These are phyloP conservation scores for Oceanodroma leucorhoa DNA, from an alignment of 2,797 vertebrate species.

Conservation along the genomic window DNA sequence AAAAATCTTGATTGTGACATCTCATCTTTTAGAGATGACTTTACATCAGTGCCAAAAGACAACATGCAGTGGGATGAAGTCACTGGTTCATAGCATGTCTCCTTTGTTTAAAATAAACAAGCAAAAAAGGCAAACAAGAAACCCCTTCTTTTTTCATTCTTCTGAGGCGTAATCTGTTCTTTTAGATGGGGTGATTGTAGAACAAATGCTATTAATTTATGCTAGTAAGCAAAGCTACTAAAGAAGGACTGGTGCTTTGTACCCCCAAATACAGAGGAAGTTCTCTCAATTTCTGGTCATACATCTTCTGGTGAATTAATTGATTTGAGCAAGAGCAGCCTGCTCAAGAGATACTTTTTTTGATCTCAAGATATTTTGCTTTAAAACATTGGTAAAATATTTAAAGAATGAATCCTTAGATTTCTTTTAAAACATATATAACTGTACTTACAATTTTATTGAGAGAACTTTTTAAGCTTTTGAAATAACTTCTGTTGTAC, in stretches of 20 bases:
- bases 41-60: neutral
- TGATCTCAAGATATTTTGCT: neutral
- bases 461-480: neutral
- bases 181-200: neutral
- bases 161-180: neutral
- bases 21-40: neutral
- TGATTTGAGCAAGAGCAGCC: neutral
- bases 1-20: neutral
- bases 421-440: neutral
- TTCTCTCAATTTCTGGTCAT: neutral
- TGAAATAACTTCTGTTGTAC: neutral
- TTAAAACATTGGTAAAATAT: neutral
- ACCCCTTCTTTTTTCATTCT: neutral
- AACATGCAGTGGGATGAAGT: neutral
- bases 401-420: neutral
- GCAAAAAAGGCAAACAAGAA: conserved; percentile 12
- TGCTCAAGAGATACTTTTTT: conserved; percentile 3
- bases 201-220: neutral
- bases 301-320: neutral
- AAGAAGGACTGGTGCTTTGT: neutral
- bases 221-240: neutral
- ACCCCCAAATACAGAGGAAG: neutral
- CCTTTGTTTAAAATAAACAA: conserved; percentile 34
- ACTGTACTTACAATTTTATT: neutral
- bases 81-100: neutral